Conservation (phyloP, 2,113 vertebrate species). For the Python bivittatus region DNA sequence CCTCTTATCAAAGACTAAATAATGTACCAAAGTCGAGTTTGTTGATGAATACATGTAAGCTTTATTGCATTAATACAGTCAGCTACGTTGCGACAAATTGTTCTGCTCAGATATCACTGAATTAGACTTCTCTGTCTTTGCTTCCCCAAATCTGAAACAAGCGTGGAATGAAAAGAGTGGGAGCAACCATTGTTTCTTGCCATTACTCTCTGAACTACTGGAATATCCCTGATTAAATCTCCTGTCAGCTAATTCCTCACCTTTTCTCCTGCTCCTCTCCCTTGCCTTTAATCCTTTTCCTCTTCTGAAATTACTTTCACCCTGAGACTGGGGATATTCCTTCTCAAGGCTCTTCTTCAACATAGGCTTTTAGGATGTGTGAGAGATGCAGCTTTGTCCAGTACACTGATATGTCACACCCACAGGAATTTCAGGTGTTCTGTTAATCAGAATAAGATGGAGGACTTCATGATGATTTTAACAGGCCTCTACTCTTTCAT, state of each 20-base stretch:
- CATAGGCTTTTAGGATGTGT: neutral
- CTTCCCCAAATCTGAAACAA: conserved; percentile 55
- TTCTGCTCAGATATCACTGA: neutral
- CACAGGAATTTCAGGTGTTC: neutral
- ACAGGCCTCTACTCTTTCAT: neutral
- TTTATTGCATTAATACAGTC: neutral
- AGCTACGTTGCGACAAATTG: neutral
- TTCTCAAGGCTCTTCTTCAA: conserved; percentile 30
- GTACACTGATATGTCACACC: neutral
- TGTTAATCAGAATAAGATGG: conserved; percentile 37
- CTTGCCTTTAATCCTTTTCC: conserved; percentile 51
- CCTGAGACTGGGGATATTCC: conserved; percentile 46
- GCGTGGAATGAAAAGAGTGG: conserved; percentile 60
- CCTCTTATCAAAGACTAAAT: neutral
- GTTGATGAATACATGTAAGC: neutral
- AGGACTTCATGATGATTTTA: neutral
- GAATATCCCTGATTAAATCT: conserved; percentile 66
- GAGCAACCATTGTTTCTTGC: conserved; percentile 56
- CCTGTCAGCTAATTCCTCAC: conserved; percentile 57
- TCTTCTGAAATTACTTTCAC: conserved; percentile 47
- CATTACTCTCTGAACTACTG: conserved; percentile 63
- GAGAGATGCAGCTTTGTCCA: neutral
- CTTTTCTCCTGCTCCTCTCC: conserved; percentile 34
- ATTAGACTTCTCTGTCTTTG: conserved; percentile 9
- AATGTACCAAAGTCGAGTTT: neutral